Evolutionary conservation across 2,113 vertebrate genomes (phyloP), one percentile per base, ranked within the genome.

Genomic region (Cephalopterus ornatus): DNA sequence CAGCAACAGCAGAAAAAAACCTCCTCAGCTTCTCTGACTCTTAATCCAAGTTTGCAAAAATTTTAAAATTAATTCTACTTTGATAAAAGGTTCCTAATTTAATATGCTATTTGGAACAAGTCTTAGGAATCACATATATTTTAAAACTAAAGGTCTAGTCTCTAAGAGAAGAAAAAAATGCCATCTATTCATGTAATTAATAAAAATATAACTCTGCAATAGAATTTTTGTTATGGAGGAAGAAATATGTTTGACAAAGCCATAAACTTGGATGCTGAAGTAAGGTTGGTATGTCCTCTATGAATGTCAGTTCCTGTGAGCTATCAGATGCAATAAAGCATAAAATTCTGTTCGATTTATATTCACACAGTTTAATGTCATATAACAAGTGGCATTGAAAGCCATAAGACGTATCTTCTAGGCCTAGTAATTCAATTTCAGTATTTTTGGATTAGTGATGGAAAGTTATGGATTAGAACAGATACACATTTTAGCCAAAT

Each of bases 381-480:
- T 78, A 61, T 26, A 84, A 67, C 35, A 93, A 75, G 44, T 89
- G 56, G 61, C 75, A 86, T 0, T 86, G 90, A 86, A 88, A 91
- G 47, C 47, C 61, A 84, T 27, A 74, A 75, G 56, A 26, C 61
- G 41, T 77, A 89, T 89, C 56, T 89, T 88, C 59, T 47, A 84
- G 23, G 16, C 26, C 28, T 68, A 32, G 39, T 63, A 88, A 88
- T 92, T 85, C 80, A 28, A 93, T 91, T 92, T 94, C 68, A 78
- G 47, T 65, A 78, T 87, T 84, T 92, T 86, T 90, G 47, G 46
- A 91, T 86, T 65, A 81, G 52, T 66, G 44, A 83, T 94, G 49
- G 84, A 53, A 95, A 95, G n/a, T 87, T 93, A 89, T 23, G 37
- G 79, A 92, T 96, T 95, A 93, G 81, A 94, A 80, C 11, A 89